A percentile compares a stretch with the other conserved stretches of the same genome.
Conservation (phyloP, 2,113 vertebrate species). For the Eira barbara region DNA sequence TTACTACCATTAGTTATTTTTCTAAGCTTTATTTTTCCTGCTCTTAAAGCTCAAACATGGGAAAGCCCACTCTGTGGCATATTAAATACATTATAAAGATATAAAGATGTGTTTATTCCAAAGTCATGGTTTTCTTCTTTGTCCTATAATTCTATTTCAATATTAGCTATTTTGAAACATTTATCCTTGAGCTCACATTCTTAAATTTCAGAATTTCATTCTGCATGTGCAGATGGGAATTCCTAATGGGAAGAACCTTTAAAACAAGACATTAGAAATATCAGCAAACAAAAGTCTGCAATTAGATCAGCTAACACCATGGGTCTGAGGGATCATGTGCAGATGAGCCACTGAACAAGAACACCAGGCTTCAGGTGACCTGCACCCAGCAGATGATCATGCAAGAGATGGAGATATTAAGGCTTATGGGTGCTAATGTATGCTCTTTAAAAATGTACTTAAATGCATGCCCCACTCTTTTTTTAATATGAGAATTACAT, state of each 20-base stretch:
- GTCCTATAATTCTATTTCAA: not conserved
- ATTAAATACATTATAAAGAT: not conserved
- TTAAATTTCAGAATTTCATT: constrained; percentile 61
- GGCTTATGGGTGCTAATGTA: not conserved
- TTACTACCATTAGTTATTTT: not conserved
- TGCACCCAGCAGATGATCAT: not conserved
- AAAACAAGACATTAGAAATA: constrained; percentile 76
- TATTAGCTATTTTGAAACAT: not conserved
- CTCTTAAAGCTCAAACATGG: not conserved
- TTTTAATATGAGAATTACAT: not conserved
- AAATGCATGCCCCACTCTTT: not conserved
- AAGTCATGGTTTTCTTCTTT: not conserved
- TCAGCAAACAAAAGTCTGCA: constrained; percentile 61
- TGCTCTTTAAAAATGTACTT: not conserved
- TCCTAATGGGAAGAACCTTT: constrained; percentile 74
- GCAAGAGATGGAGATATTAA: not conserved
- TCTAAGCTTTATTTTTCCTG: not conserved
- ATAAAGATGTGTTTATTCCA: not conserved
- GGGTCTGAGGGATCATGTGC: not conserved
- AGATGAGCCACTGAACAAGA: not conserved
- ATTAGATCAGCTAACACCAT: constrained; percentile 36
- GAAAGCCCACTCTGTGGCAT: not conserved
- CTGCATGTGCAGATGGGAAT: constrained; percentile 56
- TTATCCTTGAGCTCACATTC: not conserved
- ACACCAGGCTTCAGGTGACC: not conserved